Conservation (phyloP, 2,113 vertebrate genomes). For the Urocitellus parryii region DNA sequence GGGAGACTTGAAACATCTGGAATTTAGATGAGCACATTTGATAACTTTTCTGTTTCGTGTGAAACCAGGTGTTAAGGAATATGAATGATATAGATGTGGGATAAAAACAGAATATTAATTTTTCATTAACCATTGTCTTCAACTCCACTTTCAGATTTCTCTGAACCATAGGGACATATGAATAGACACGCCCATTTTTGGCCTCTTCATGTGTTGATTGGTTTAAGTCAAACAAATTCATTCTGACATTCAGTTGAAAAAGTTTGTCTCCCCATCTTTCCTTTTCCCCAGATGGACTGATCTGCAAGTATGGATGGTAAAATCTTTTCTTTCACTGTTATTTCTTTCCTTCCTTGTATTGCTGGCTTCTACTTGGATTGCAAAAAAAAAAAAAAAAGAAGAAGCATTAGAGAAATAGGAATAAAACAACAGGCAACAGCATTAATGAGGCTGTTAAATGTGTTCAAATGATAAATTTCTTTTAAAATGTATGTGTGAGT, state of each 20-base stretch:
- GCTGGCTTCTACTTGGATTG: not conserved
- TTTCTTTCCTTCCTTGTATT: not conserved
- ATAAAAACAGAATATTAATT: not conserved
- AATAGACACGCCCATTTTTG: not conserved
- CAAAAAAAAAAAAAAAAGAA: not conserved
- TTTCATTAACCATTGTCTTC: not conserved
- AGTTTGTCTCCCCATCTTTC: not conserved
- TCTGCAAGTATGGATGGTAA: not conserved
- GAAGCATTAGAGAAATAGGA: not conserved
- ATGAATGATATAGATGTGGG: too few relatives aligned
- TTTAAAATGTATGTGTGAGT: not conserved
- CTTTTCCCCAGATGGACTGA: not conserved
- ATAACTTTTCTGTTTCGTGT: constrained; percentile 14
- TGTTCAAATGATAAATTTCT: not conserved
- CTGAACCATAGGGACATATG: too few relatives aligned
- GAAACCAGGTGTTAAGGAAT: not conserved
- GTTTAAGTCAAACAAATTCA: not conserved
- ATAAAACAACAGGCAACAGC: not conserved
- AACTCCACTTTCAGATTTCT: not conserved
- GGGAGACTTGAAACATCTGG: not conserved
- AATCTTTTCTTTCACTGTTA: not conserved
- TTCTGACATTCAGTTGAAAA: not conserved
- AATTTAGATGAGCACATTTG: not conserved
- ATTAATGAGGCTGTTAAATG: not conserved
- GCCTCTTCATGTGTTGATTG: not conserved